A percentile compares a stretch with the other conserved stretches of the same genome.
phyloP scores from a whole-genome alignment of 2,113 vertebrate species.

The Choloepus hoffmanni region DNA sequence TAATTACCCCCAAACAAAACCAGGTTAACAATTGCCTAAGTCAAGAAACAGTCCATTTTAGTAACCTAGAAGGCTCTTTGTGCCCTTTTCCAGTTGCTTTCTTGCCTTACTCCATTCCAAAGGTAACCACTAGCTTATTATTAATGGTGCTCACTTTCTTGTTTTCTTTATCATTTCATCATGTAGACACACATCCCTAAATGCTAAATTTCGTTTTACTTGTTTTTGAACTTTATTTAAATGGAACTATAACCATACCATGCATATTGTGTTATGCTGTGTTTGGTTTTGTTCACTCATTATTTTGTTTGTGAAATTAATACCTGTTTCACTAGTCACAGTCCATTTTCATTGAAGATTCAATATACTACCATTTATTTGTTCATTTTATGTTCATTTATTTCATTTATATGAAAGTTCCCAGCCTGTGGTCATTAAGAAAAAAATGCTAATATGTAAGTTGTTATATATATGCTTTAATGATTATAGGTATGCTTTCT shows the following conservation, averaged over 20 bases:
- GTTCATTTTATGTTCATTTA: background rate
- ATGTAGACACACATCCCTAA: background rate
- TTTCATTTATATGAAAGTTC: background rate
- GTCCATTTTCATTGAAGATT: background rate
- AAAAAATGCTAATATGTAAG: background rate
- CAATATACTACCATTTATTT: background rate
- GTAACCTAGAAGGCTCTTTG: background rate
- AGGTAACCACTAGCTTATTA: background rate
- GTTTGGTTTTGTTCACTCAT: background rate
- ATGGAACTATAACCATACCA: background rate
- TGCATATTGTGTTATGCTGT: background rate
- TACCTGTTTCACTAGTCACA: background rate
- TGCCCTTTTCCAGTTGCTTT: background rate
- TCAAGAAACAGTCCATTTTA: background rate
- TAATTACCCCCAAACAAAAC: background rate
- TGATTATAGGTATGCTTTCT: background rate
- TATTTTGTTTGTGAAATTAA: background rate
- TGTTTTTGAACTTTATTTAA: constrained; percentile 24
- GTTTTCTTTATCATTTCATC: background rate
- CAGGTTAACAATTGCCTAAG: background rate
- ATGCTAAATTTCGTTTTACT: background rate
- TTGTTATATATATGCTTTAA: background rate
- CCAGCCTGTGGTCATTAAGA: background rate
- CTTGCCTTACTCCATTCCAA: background rate
- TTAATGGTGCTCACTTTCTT: background rate